A percentile compares a stretch with the other conserved stretches of the same genome.
These are phyloP conservation scores for Endotricha flammealis DNA, from an alignment of 2,888 invertebrate genomes.

Conservation along the genomic window DNA sequence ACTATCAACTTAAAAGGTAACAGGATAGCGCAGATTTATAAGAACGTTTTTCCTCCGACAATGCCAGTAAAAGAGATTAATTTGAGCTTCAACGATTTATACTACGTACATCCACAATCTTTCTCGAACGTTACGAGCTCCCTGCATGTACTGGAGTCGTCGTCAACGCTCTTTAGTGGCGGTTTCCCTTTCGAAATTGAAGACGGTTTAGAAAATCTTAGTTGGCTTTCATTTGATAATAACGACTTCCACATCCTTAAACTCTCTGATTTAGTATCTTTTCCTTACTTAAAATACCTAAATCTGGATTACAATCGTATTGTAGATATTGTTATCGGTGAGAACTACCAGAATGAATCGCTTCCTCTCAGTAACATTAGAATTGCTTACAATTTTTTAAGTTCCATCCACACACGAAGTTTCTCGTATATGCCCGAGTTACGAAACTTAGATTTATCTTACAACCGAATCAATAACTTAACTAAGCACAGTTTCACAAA, in stretches of 20 bases:
- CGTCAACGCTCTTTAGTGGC: conserved; percentile 90
- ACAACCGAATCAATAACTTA: conserved; percentile 85
- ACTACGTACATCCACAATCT: conserved; percentile 87
- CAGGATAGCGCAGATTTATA: conserved; percentile 84
- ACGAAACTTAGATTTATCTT: conserved; percentile 87
- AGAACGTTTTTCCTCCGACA: conserved; percentile 84
- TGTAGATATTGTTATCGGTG: conserved; percentile 81
- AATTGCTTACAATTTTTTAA: conserved; percentile 88
- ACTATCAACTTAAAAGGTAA: conserved; percentile 91
- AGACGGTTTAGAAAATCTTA: conserved; percentile 83
- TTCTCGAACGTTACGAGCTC: conserved; percentile 87
- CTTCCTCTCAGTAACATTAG: conserved; percentile 86
- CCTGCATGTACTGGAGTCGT: conserved; percentile 89
- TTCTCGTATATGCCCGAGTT: conserved; percentile 85
- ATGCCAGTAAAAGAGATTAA: conserved; percentile 91
- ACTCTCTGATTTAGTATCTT: conserved; percentile 83
- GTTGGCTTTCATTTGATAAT: conserved; percentile 92
- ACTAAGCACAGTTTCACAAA: conserved; percentile 85
- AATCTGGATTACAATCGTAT: conserved; percentile 93
- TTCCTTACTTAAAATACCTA: conserved; percentile 85
- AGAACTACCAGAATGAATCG: conserved; percentile 84
- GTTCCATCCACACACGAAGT: conserved; percentile 81
- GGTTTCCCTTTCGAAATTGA: conserved; percentile 87
- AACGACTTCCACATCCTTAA: conserved; percentile 88
- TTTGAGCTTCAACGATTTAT: conserved; percentile 93